Evolutionary conservation across 2,797 vertebrate species (phyloP).

Genomic region (Hybognathus amarus): DNA sequence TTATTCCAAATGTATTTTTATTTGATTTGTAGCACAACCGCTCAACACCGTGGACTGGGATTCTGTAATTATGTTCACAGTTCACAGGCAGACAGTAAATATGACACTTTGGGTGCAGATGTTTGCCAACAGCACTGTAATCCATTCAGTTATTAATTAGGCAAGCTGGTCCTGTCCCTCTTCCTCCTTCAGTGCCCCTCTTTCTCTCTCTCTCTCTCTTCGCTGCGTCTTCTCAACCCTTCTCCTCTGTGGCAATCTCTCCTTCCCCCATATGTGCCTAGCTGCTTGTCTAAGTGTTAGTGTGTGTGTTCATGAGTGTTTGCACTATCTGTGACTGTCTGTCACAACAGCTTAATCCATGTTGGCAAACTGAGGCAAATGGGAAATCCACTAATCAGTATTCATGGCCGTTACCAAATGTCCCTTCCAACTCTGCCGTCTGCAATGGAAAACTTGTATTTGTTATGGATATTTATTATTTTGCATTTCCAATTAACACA

Average conservation of each 20-base stretch:
- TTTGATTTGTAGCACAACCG: slow-evolving; percentile 18
- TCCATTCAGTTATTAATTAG: slow-evolving; percentile 70
- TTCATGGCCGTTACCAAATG: slow-evolving; percentile 68
- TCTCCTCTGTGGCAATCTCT: slow-evolving; percentile 14
- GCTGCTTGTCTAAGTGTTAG: slow-evolving; percentile 40
- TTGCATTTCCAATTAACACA: neutral
- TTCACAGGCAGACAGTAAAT: slow-evolving; percentile 52
- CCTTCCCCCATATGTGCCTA: slow-evolving; percentile 46
- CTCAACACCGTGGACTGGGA: slow-evolving; percentile 17
- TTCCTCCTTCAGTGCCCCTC: slow-evolving; percentile 46
- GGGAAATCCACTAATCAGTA: slow-evolving; percentile 77
- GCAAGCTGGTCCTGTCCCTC: slow-evolving; percentile 66
- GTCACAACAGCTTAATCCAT: slow-evolving; percentile 73
- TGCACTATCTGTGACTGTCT: slow-evolving; percentile 58
- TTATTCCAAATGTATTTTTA: neutral
- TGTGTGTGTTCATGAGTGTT: slow-evolving; percentile 31
- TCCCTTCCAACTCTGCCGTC: slow-evolving; percentile 60
- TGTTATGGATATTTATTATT: slow-evolving; percentile 53
- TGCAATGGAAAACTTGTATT: slow-evolving; percentile 51
- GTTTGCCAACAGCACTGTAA: slow-evolving; percentile 67
- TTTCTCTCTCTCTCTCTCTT: neutral
- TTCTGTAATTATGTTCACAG: slow-evolving; percentile 53
- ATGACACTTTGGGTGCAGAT: slow-evolving; percentile 62
- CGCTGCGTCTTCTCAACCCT: neutral
- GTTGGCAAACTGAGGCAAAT: slow-evolving; percentile 73